phyloP scores from a whole-genome alignment of 2,797 vertebrate species.

The Bradypodion pumilum region DNA sequence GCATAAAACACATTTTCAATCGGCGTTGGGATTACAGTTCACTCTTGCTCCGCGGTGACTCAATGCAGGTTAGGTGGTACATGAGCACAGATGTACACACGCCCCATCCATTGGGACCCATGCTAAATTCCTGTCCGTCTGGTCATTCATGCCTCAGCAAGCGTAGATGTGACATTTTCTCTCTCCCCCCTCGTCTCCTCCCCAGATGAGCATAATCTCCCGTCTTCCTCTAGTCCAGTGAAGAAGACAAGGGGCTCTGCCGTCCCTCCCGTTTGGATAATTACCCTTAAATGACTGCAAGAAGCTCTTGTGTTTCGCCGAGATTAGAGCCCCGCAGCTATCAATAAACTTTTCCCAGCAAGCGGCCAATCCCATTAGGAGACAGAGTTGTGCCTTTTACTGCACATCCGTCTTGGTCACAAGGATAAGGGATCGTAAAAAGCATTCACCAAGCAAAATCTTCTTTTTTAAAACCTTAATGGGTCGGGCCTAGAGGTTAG shows the following conservation, averaged over 20 bases:
- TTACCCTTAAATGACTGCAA: conserved; percentile 85
- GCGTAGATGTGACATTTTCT: conserved; percentile 43
- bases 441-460: conserved; percentile 53
- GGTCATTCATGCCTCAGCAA: conserved; percentile 57
- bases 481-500: conserved; percentile 16
- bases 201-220: conserved; percentile 70
- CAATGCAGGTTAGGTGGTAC: not conserved
- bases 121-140: not conserved
- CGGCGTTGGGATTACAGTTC: not conserved
- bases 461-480: conserved; percentile 29
- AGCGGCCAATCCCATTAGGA: conserved; percentile 75
- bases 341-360: conserved; percentile 81
- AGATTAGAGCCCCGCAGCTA: conserved; percentile 87
- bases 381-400: conserved; percentile 67
- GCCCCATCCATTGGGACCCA: not conserved
- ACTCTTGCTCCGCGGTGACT: no score
- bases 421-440: conserved; percentile 65
- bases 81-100: not conserved
- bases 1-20: not conserved
- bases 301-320: conserved; percentile 85
- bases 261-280: conserved; percentile 79
- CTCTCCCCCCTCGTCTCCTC: conserved; percentile 46
- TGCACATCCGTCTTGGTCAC: conserved; percentile 71
- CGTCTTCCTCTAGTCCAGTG: conserved; percentile 82
- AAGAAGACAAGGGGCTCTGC: conserved; percentile 79